Conservation (phyloP, 2,113 vertebrate genomes). For the Toxotes jaculatrix region DNA sequence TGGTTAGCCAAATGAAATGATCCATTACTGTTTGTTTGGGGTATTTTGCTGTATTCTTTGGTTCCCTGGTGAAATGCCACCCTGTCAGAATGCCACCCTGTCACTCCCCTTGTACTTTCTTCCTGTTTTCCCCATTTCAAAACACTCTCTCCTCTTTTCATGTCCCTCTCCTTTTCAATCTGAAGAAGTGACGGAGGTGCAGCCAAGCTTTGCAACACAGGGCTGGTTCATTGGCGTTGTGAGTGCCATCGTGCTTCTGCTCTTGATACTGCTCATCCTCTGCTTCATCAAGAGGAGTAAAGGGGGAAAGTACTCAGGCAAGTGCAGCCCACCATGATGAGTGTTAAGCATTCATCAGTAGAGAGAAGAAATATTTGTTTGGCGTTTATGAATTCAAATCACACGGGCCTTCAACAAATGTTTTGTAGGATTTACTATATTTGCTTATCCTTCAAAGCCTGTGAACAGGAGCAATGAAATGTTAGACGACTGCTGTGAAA, state of each 20-base stretch:
- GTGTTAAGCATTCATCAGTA: neutral
- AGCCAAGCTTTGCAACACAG: constrained; percentile 84
- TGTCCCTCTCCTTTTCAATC: neutral
- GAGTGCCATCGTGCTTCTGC: constrained; percentile 86
- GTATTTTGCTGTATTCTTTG: constrained; percentile 47
- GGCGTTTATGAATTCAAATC: neutral
- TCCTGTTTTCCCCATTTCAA: neutral
- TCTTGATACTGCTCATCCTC: constrained; percentile 89
- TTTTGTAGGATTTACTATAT: neutral
- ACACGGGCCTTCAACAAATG: neutral
- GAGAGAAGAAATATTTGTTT: neutral
- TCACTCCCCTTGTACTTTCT: constrained; percentile 8
- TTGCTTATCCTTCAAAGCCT: neutral
- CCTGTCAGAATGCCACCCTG: constrained; percentile 34
- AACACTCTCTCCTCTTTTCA: neutral
- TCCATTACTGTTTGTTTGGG: constrained; percentile 71
- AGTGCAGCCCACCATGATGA: constrained; percentile 6
- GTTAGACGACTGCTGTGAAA: constrained; percentile 18
- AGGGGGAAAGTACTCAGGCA: constrained; percentile 94
- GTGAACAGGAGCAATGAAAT: neutral
- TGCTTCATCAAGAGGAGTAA: constrained; percentile 94
- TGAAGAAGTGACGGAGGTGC: constrained; percentile 72
- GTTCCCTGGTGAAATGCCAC: constrained; percentile 48
- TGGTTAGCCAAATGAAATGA: constrained; percentile 61
- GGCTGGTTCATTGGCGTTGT: constrained; percentile 93